phyloP scores from a whole-genome alignment of 2,113 vertebrate genomes.

The Protobothrops flavoviridis region DNA sequence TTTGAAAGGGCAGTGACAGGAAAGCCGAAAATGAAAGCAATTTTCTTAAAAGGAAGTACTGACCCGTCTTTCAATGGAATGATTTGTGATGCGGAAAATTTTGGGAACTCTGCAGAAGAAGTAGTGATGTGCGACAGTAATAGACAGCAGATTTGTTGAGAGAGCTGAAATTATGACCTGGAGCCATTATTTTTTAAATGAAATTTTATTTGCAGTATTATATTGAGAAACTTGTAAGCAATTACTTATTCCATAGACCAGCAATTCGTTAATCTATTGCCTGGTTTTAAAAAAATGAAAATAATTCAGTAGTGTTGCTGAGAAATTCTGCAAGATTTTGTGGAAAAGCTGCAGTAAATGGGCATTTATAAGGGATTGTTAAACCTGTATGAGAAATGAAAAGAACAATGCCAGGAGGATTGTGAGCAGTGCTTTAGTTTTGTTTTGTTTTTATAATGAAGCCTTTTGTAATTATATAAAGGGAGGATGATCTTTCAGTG shows the following conservation, averaged over 20 bases:
- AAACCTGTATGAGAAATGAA: slow-evolving; percentile 49
- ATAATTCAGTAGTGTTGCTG: slow-evolving; percentile 12
- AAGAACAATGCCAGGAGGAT: slow-evolving; percentile 55
- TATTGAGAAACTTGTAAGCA: neutral
- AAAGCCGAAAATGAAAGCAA: slow-evolving; percentile 48
- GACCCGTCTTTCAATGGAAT: slow-evolving; percentile 34
- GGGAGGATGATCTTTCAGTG: slow-evolving; percentile 23
- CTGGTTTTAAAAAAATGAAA: slow-evolving; percentile 15
- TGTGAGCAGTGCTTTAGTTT: slow-evolving; percentile 52
- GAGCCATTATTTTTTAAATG: neutral
- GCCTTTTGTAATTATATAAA: slow-evolving; percentile 32
- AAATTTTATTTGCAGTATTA: neutral
- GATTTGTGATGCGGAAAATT: neutral
- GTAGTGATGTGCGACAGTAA: slow-evolving; percentile 31
- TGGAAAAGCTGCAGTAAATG: slow-evolving; percentile 26
- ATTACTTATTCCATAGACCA: slow-evolving; percentile 21
- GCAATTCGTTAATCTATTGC: slow-evolving; percentile 27
- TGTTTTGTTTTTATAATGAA: slow-evolving; percentile 52
- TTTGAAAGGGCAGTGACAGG: slow-evolving; percentile 47
- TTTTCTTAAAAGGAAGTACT: slow-evolving; percentile 48
- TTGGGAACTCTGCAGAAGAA: slow-evolving; percentile 4
- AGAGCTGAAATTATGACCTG: neutral
- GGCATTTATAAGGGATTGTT: slow-evolving; percentile 36
- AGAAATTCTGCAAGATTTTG: slow-evolving; percentile 7
- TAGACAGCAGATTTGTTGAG: neutral